Percentiles rank a stretch among this genome's conserved stretches.
phyloP scores from a whole-genome alignment of 2,113 vertebrate species.

The Leptobrachium ailaonicum region DNA sequence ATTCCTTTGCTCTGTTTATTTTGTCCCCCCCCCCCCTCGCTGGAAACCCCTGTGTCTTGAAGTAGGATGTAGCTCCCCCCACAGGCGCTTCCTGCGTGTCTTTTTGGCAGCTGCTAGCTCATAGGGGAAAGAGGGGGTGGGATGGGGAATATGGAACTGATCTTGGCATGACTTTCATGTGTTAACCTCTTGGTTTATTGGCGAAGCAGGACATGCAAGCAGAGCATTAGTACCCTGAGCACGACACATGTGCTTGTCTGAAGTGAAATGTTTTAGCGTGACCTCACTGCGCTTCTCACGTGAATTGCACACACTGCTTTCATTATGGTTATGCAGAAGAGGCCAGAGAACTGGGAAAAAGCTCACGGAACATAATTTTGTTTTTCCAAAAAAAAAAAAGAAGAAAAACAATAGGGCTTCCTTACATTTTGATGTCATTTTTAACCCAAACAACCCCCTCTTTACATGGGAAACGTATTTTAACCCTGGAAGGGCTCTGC shows the following conservation, averaged over 20 bases:
- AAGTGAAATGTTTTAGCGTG: slow-evolving; percentile 1
- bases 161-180: slow-evolving; percentile 27
- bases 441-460: too few relatives aligned
- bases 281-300: neutral
- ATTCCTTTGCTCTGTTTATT: slow-evolving; percentile 44
- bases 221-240: neutral
- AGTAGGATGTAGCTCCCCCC: slow-evolving; percentile 43
- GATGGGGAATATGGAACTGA: neutral
- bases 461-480: too few relatives aligned
- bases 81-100: slow-evolving; percentile 39
- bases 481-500: too few relatives aligned
- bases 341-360: too few relatives aligned
- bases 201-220: neutral
- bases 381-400: too few relatives aligned
- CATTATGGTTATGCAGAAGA: neutral
- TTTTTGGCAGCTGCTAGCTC: slow-evolving; percentile 35
- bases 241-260: neutral
- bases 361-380: too few relatives aligned
- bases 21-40: slow-evolving; percentile 25
- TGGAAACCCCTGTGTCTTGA: slow-evolving; percentile 37
- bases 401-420: too few relatives aligned
- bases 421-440: too few relatives aligned
- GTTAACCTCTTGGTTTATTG: slow-evolving; percentile 9
- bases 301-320: slow-evolving; percentile 1
- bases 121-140: neutral